Evolutionary conservation across 2,888 invertebrate genomes (phyloP), one percentile per base, ranked within the genome.

Genomic region (Plutella xylostella): DNA sequence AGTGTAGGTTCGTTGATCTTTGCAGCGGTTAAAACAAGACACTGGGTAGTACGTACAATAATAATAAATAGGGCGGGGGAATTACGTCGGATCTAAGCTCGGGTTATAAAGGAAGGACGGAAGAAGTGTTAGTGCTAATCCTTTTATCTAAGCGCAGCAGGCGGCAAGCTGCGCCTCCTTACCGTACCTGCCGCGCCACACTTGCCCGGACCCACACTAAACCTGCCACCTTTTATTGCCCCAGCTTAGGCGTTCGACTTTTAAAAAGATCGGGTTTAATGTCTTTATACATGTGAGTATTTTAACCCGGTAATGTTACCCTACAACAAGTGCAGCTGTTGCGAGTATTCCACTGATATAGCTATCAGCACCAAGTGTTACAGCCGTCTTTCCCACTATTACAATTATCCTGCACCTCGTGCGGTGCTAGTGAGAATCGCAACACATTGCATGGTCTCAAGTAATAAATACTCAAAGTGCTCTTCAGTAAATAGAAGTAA

Each of bases 91-190:
- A n/a, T n/a, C n/a, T n/a, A n/a, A n/a, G n/a, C n/a, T n/a, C n/a
- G n/a, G n/a, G n/a, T n/a, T 48, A 53, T 50, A 49, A 61, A 57
- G 55, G 62, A 59, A 64, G 57, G 62, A 55, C 60, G 61, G 60
- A 66, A 68, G 65, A 68, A 70, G 64, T 50, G 49, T 51, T 51
- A 64, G 62, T 68, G 65, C 56, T 74, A 75, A 75, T 73, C 75
- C 75, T 63, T 74, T 74, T 77, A 77, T 77, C 76, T 69, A 61
- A 66, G 65, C 61, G 63, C 61, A 69, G 67, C 76, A 75, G 69
- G 61, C 73, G 68, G 65, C 52, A 58, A 22, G 35, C 28, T 15
- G 28, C 22, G 33, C 21, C 14, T 9, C 28, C 7, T 6, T 9
- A n/a, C 28, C 28, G 11, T 28, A 28, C n/a, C n/a, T n/a, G n/a